These are phyloP conservation scores for Drosophila formosana DNA, from an alignment of 2,888 invertebrate species.

Conservation along the genomic window DNA sequence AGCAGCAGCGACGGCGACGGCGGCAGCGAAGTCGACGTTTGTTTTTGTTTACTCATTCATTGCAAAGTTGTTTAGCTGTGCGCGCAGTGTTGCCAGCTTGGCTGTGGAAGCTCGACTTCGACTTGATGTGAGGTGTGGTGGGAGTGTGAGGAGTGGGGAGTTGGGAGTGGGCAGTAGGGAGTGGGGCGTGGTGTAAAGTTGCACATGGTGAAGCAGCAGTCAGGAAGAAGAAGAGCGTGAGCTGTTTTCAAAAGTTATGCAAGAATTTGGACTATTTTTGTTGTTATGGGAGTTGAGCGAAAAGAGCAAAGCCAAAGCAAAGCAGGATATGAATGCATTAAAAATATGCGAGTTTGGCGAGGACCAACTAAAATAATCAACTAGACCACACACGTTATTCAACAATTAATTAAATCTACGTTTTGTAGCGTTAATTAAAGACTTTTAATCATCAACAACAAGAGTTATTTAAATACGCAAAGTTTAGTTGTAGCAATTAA, in stretches of 20 bases:
- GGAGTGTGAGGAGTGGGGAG: neutral
- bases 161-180: slow-evolving; percentile 17
- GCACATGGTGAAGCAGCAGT: neutral
- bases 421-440: neutral
- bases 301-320: slow-evolving; percentile 5
- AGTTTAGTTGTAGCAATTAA: slow-evolving; percentile 2
- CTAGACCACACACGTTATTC: neutral
- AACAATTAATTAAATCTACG: neutral
- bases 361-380: neutral
- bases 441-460: neutral
- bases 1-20: slow-evolving; percentile 32
- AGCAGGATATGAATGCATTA: slow-evolving; percentile 3
- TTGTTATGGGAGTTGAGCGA: slow-evolving; percentile 14
- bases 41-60: slow-evolving; percentile 80
- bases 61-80: slow-evolving; percentile 74
- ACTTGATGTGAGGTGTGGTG: slow-evolving; percentile 7
- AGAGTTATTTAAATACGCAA: neutral
- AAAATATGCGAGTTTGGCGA: neutral
- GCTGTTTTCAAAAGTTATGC: slow-evolving; percentile 63
- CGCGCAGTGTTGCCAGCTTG: slow-evolving; percentile 64
- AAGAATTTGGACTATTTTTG: slow-evolving; percentile 60
- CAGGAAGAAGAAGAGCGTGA: slow-evolving; percentile 7
- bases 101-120: slow-evolving; percentile 33
- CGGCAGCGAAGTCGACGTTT: slow-evolving; percentile 64
- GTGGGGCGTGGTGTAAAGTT: slow-evolving; percentile 15